A percentile compares a stretch with the other conserved stretches of the same genome.
phyloP scores from a whole-genome alignment of 2,888 invertebrate species.

The Rapana venosa region DNA sequence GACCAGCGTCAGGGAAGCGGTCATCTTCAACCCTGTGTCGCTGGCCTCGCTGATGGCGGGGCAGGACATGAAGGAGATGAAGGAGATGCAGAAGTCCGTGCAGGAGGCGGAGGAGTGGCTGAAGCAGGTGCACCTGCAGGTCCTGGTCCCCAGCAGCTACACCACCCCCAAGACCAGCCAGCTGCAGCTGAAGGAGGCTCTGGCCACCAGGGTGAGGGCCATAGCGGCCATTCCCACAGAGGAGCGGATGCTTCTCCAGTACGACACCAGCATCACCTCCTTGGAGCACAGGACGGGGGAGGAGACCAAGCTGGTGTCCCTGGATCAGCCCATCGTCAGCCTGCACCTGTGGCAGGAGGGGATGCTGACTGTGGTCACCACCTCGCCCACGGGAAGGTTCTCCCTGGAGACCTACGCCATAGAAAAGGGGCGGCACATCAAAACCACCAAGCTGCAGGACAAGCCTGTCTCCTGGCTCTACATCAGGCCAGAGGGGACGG shows the following conservation, averaged over 20 bases:
- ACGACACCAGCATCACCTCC: constrained; percentile 30
- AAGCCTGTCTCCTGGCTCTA: constrained; percentile 47
- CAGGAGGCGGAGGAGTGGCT: constrained; percentile 51
- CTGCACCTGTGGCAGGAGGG: constrained; percentile 42
- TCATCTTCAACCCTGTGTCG: constrained; percentile 50
- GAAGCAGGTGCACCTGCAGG: constrained; percentile 52
- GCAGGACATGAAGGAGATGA: constrained; percentile 31
- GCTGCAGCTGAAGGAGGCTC: constrained; percentile 42
- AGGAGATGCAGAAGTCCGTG: constrained; percentile 31
- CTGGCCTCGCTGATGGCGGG: constrained; percentile 50
- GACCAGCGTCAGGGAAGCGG: constrained; percentile 38
- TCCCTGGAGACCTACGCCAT: constrained; percentile 41
- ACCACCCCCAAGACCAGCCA: constrained; percentile 39
- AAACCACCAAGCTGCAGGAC: constrained; percentile 38
- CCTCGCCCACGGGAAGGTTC: background rate
- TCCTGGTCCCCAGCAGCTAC: constrained; percentile 46
- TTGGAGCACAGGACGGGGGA: constrained; percentile 45
- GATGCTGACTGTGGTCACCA: constrained; percentile 40
- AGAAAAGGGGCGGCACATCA: constrained; percentile 44
- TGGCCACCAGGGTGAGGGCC: constrained; percentile 27
- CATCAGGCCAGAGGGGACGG: constrained; percentile 33
- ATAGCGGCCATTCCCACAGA: constrained; percentile 20
- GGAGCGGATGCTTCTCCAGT: constrained; percentile 39
- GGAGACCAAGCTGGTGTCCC: constrained; percentile 37
- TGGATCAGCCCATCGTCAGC: constrained; percentile 36